Percentiles rank a stretch among this genome's conserved stretches.
These are phyloP conservation scores for Drosophila paramelanica DNA, from an alignment of 2,888 invertebrate genomes.

Conservation along the genomic window DNA sequence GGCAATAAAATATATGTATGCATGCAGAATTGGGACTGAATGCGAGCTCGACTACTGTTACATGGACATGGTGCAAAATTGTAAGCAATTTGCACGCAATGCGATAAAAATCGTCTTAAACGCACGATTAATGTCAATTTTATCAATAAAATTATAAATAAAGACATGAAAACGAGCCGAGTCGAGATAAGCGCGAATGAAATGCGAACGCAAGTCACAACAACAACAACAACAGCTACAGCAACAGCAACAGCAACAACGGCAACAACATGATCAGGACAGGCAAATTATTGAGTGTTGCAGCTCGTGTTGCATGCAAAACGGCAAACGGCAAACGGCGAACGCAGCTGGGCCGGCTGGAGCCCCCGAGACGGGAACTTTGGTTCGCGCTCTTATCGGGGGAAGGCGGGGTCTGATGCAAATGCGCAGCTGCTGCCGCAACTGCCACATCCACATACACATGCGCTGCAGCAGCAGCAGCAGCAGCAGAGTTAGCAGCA, in stretches of 20 bases:
- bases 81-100: slow-evolving; percentile 78
- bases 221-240: slow-evolving; percentile 37
- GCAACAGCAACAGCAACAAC: slow-evolving; percentile 15
- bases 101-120: slow-evolving; percentile 80
- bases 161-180: slow-evolving; percentile 81
- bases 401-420: slow-evolving; percentile 35
- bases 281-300: slow-evolving; percentile 75
- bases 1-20: slow-evolving; percentile 28
- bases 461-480: slow-evolving; percentile 23
- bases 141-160: slow-evolving; percentile 84
- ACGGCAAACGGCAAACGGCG: slow-evolving; percentile 31
- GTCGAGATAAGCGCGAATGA: slow-evolving; percentile 71
- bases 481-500: slow-evolving; percentile 7
- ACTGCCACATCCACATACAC: slow-evolving; percentile 37
- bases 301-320: slow-evolving; percentile 74
- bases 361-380: slow-evolving; percentile 21
- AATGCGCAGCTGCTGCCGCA: slow-evolving; percentile 70
- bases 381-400: slow-evolving; percentile 3
- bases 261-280: slow-evolving; percentile 57
- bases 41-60: slow-evolving; percentile 42
- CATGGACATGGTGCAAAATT: slow-evolving; percentile 59
- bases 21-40: slow-evolving; percentile 11
- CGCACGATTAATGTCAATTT: slow-evolving; percentile 82
- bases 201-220: slow-evolving; percentile 74
- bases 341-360: slow-evolving; percentile 60